Conservation (phyloP, 2,113 vertebrate genomes). For the Onychorhynchus coronatus region DNA sequence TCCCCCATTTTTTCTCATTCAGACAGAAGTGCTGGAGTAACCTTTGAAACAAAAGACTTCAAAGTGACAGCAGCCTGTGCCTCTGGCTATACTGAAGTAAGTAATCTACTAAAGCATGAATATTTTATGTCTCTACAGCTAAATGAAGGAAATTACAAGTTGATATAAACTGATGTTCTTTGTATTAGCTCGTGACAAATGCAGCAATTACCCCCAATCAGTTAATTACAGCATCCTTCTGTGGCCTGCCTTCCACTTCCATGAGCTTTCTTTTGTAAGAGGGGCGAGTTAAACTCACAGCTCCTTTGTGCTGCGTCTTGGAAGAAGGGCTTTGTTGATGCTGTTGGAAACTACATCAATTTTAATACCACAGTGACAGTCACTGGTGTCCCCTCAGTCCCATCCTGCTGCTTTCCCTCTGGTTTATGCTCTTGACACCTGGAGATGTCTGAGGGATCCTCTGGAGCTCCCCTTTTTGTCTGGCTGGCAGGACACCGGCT, state of each 20-base stretch:
- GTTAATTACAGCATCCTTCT: slow-evolving; percentile 32
- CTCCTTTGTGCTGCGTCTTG: neutral
- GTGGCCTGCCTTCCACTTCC: neutral
- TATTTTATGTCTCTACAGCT: slow-evolving; percentile 20
- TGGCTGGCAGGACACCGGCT: neutral
- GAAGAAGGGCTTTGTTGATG: neutral
- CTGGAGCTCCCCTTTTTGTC: neutral
- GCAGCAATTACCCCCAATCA: slow-evolving; percentile 46
- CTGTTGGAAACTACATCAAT: neutral
- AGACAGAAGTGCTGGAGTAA: neutral
- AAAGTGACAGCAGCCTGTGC: slow-evolving; percentile 32
- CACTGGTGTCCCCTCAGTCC: neutral
- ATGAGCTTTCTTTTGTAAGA: neutral
- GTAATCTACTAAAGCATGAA: slow-evolving; percentile 3
- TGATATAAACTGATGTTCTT: neutral
- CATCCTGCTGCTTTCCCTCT: neutral
- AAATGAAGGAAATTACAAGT: slow-evolving; percentile 27
- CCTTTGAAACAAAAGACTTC: slow-evolving; percentile 54
- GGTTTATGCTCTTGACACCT: neutral
- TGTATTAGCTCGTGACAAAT: neutral
- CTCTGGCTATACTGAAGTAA: slow-evolving; percentile 42
- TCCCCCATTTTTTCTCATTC: neutral
- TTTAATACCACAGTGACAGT: too few species aligned
- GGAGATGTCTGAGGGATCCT: neutral
- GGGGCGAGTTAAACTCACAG: fast-evolving